Evolutionary conservation across 64 coral and sea anemone genomes (phyloP), one percentile per base, ranked within the genome.

Genomic region (Montipora sp.): DNA sequence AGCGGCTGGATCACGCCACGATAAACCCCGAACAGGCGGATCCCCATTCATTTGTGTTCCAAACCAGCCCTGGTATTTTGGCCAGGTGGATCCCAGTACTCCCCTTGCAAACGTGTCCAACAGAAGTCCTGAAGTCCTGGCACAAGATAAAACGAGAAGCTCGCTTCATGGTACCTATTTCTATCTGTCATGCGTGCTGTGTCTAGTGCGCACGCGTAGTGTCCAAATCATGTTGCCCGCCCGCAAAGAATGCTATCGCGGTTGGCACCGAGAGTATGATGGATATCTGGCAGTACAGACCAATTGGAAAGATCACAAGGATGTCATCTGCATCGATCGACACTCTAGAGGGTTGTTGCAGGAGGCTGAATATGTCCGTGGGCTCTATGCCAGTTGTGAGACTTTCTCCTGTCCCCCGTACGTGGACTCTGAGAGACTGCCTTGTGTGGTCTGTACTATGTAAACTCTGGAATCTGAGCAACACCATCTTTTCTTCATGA

Each of bases 361-460:
- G 3, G 91, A 93, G 20, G 53, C 83, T 16, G 89, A 94, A 8
- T 98, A 92, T 13, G 92, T 98, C 51, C 89, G 81, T 19, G 89
- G 83, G 36, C 19, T 98, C 48, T 79, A 55, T 44, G 83, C 89
- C 10, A 66, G 88, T 50, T 98, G 95, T 23, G 82, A 79, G 46
- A 77, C 95, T 10, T 87, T 98, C 77, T 77, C 69, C 5, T 98
- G 95, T 68, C 95, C 89, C 6, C 95, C 95, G 2, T 98, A 94
- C 76, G 87, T 93, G 8, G 59, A 83, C 49, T 69, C 85, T 7
- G 92, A 98, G 77, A 90, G 95, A 22, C 83, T 98, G 8, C 95
- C 95, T 14, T 98, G 95, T 68, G 95, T 98, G 0, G 95, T 98
- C 8, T 98, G 95, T 68, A 94, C 92, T 16, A 98, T 98, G 75